A percentile compares a stretch with the other conserved stretches of the same genome.
phyloP scores from a whole-genome alignment of 2,888 invertebrate species.

The Ennomos erosarius region DNA sequence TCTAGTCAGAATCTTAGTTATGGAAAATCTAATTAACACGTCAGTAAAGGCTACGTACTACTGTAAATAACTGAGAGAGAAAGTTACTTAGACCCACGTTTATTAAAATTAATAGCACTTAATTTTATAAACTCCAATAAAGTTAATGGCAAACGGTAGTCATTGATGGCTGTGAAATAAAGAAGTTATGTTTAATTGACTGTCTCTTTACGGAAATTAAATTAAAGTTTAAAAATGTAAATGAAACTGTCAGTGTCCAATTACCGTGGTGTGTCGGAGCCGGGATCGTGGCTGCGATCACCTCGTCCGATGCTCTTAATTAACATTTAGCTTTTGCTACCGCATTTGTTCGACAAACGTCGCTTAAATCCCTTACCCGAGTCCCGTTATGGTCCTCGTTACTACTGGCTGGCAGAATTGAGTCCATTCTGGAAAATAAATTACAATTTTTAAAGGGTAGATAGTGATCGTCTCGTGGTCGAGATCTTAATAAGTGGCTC shows the following conservation, averaged over 20 bases:
- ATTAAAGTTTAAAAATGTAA: slow-evolving; percentile 61
- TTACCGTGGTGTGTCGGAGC: slow-evolving; percentile 53
- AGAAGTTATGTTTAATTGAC: slow-evolving; percentile 55
- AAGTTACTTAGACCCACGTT: slow-evolving; percentile 56
- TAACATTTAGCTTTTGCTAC: slow-evolving; percentile 76
- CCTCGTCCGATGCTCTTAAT: slow-evolving; percentile 74
- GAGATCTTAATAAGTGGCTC: slow-evolving; percentile 47
- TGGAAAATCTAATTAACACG: slow-evolving; percentile 69
- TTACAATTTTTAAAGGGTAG: slow-evolving; percentile 53
- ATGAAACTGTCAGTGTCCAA: slow-evolving; percentile 66
- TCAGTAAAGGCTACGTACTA: slow-evolving; percentile 40
- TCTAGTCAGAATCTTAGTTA: slow-evolving; percentile 54
- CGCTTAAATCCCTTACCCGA: slow-evolving; percentile 58
- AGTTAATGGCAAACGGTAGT: slow-evolving; percentile 43
- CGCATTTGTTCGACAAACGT: slow-evolving; percentile 59
- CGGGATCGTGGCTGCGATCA: slow-evolving; percentile 65
- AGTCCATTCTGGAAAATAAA: slow-evolving; percentile 62
- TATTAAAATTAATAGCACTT: slow-evolving; percentile 44
- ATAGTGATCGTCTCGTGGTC: slow-evolving; percentile 45
- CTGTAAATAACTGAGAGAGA: slow-evolving; percentile 57
- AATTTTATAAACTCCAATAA: slow-evolving; percentile 51
- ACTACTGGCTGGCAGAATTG: slow-evolving; percentile 52
- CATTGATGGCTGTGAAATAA: slow-evolving; percentile 40
- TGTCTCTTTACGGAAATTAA: slow-evolving; percentile 51
- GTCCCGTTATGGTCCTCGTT: slow-evolving; percentile 75